These are phyloP conservation scores for Dysidea cf. avara DNA, from an alignment of 37 sponge, comb jelly and placozoan species.

Conservation along the genomic window DNA sequence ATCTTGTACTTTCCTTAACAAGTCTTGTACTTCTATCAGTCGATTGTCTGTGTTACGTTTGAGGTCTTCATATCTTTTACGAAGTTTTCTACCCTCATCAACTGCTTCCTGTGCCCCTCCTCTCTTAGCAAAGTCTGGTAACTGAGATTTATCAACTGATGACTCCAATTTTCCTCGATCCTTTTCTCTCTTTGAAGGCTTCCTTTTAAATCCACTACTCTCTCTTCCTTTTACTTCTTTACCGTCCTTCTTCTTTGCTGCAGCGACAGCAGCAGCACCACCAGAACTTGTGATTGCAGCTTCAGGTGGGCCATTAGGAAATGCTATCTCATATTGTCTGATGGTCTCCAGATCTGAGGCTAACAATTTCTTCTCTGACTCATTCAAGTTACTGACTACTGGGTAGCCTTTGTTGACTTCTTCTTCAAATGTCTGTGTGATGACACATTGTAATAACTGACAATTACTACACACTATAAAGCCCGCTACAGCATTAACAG, in stretches of 20 bases:
- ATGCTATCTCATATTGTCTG: conserved; percentile 14
- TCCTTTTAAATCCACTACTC: too few species aligned
- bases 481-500: background rate
- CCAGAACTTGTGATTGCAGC: background rate
- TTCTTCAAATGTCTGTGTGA: conserved; percentile 40
- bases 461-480: background rate
- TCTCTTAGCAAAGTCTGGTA: conserved; percentile 51
- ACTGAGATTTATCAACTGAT: background rate
- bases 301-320: background rate
- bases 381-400: conserved; percentile 10
- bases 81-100: conserved; percentile 46
- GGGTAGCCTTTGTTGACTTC: conserved; percentile 43
- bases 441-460: background rate
- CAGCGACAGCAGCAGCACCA: too few species aligned
- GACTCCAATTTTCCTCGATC: background rate
- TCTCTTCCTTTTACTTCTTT: conserved; percentile 1
- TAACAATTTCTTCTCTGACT: conserved; percentile 41
- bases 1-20: conserved; percentile 2
- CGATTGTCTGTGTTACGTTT: conserved; percentile 4
- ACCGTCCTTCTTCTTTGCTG: conserved; percentile 2
- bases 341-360: conserved; percentile 37
- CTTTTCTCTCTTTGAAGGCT: too few species aligned
- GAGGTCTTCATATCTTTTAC: conserved; percentile 39
- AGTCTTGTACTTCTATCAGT: conserved; percentile 17
- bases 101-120: conserved; percentile 63